These are phyloP conservation scores for Dicaeum eximium DNA, from an alignment of 2,113 vertebrate genomes.

Conservation along the genomic window DNA sequence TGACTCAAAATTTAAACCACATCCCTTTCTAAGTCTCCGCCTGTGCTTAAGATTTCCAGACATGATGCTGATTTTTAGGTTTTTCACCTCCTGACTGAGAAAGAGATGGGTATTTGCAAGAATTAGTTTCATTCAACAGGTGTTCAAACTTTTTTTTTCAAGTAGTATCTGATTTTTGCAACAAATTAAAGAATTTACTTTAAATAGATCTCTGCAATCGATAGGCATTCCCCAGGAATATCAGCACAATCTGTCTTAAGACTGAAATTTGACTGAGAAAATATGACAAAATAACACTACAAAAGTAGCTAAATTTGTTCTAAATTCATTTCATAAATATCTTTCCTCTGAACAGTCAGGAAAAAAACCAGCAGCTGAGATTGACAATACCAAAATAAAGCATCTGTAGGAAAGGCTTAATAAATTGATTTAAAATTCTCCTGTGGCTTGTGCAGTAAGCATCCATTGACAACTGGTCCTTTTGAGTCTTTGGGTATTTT, in stretches of 20 bases:
- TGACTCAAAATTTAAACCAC: neutral
- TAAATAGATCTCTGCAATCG: neutral
- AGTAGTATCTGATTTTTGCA: neutral
- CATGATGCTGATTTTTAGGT: neutral
- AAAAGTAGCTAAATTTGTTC: neutral
- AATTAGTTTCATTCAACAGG: neutral
- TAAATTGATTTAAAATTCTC: neutral
- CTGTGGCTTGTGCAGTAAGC: neutral
- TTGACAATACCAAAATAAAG: neutral
- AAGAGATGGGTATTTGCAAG: neutral
- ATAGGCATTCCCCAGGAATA: neutral
- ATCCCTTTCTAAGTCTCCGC: neutral
- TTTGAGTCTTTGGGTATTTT: neutral
- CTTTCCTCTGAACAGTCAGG: fast-evolving
- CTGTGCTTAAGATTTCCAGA: neutral
- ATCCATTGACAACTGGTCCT: neutral
- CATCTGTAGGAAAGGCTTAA: neutral
- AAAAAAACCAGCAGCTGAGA: neutral
- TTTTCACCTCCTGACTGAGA: neutral
- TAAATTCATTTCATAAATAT: neutral
- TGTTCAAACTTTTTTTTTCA: neutral
- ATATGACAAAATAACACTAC: neutral
- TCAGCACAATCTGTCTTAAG: neutral
- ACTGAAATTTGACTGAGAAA: neutral
- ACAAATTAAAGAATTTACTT: neutral